Evolutionary conservation across 2,113 vertebrate species (phyloP), one percentile per base, ranked within the genome.

Genomic region (Aramus guarauna): DNA sequence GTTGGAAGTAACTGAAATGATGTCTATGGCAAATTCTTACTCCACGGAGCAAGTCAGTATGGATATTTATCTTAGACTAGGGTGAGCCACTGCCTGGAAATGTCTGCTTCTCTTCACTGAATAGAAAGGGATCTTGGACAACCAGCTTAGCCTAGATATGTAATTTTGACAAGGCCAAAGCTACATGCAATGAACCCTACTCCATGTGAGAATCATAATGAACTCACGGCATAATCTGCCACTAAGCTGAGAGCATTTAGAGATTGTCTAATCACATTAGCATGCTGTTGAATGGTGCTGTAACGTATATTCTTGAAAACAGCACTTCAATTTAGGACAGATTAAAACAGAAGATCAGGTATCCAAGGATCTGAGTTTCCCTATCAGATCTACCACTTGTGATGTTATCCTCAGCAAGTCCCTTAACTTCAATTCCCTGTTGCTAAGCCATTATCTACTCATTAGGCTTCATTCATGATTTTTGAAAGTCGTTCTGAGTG

Each of bases 41-140:
- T 27, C 32, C 43, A 36, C 0, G 0, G 41, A 24, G 16, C 20
- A 13, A 47, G 27, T 4, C 1, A 2, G 12, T 55, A 55, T 1
- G 22, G 75, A 39, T 3, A 1, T 27, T 67, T 32, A 14, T 47
- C 45, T 53, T n/a, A 36, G 20, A n/a, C 14, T 12, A 26, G 15
- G 5, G 23, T 47, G 30, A 77, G 34, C 10, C 43, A 8, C 26
- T 47, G 24, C 18, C 48, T 59, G 59, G 55, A 77, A 81, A 69
- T 15, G 2, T 16, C 47, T 68, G n/a, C 34, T 91, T 39, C 34
- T 73, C n/a, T 50, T 67, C 32, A 45, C 16, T 60, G 34, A 45
- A 9, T 7, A 64, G 71, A 68, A 63, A 12, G 34, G 41, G 5
- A 6, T 64, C 22, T 52, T 34, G 34, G 50, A 64, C 68, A 72